A percentile compares a stretch with the other conserved stretches of the same genome.
phyloP scores from a whole-genome alignment of 2,888 invertebrate species.

The Hirtodrosophila histrioides region DNA sequence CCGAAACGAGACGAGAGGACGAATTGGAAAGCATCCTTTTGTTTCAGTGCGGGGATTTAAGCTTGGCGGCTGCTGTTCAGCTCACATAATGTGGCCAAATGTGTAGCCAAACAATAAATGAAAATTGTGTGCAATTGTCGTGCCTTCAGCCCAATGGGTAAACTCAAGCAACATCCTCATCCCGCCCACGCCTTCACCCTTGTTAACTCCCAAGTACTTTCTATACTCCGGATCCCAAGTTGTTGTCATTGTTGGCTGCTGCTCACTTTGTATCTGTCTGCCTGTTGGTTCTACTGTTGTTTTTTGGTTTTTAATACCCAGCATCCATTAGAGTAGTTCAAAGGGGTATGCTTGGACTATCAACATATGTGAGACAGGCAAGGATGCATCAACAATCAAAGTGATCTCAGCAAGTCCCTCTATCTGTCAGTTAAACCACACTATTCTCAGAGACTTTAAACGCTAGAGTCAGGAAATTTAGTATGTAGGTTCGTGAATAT shows the following conservation, averaged over 20 bases:
- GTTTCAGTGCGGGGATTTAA: conserved; percentile 42
- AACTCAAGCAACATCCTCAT: conserved; percentile 10
- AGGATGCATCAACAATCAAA: too few species aligned
- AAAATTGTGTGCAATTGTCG: conserved; percentile 78
- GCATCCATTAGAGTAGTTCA: background rate
- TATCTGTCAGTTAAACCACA: too few species aligned
- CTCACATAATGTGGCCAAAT: conserved; percentile 74
- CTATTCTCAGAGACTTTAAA: too few species aligned
- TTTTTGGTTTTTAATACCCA: conserved; percentile 21
- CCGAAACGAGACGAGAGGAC: background rate
- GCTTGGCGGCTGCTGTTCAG: conserved; percentile 5
- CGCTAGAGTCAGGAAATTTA: too few species aligned
- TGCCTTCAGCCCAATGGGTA: conserved; percentile 41
- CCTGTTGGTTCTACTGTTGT: conserved; percentile 10
- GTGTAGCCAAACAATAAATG: conserved; percentile 78
- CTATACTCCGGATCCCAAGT: conserved; percentile 21
- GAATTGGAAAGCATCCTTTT: conserved; percentile 40
- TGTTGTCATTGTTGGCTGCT: conserved; percentile 47
- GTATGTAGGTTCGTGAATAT: too few species aligned
- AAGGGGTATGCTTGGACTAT: too few species aligned
- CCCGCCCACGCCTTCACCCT: background rate
- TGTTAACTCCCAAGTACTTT: conserved; percentile 29
- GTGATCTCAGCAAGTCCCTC: too few species aligned
- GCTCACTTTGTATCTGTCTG: conserved; percentile 44
- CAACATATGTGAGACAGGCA: too few species aligned